These are phyloP conservation scores for Trachymyrmex septentrionalis DNA, from an alignment of 1,140 invertebrate genomes.

Conservation along the genomic window DNA sequence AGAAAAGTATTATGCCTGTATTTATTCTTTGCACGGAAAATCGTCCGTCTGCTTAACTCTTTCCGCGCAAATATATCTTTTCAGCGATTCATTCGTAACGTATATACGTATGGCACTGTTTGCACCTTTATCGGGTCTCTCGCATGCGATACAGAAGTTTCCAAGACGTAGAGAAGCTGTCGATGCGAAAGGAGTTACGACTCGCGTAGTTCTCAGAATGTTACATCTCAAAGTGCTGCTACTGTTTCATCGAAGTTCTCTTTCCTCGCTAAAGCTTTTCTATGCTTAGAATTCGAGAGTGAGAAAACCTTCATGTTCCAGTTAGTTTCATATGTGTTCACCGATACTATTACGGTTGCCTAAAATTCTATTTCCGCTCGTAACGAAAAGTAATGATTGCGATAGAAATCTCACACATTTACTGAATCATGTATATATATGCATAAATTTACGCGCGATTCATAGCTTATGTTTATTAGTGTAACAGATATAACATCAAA, in stretches of 20 bases:
- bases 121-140: slow-evolving; percentile 19
- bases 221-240: slow-evolving; percentile 53
- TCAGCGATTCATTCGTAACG: slow-evolving; percentile 2
- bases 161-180: slow-evolving; percentile 29
- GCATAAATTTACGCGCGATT: not conserved
- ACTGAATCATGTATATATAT: too few relatives aligned
- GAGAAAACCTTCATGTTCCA: slow-evolving; percentile 15
- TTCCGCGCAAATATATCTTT: slow-evolving; percentile 14
- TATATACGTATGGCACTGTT: not conserved
- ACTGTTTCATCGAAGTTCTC: slow-evolving; percentile 36
- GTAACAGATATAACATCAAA: not conserved
- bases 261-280: slow-evolving; percentile 18
- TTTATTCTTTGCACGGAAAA: slow-evolving; percentile 8
- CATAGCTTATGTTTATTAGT: not conserved
- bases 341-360: not conserved
- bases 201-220: slow-evolving; percentile 31
- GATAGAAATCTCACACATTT: not conserved
- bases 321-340: slow-evolving; percentile 13
- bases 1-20: not conserved
- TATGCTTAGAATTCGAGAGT: not conserved
- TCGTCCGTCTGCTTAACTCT: not conserved
- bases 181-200: not conserved
- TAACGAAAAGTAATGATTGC: not conserved
- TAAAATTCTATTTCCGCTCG: slow-evolving; percentile 27
- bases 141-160: slow-evolving; percentile 36